Conservation (phyloP, 1,140 invertebrate genomes). For the Ips nitidus region DNA sequence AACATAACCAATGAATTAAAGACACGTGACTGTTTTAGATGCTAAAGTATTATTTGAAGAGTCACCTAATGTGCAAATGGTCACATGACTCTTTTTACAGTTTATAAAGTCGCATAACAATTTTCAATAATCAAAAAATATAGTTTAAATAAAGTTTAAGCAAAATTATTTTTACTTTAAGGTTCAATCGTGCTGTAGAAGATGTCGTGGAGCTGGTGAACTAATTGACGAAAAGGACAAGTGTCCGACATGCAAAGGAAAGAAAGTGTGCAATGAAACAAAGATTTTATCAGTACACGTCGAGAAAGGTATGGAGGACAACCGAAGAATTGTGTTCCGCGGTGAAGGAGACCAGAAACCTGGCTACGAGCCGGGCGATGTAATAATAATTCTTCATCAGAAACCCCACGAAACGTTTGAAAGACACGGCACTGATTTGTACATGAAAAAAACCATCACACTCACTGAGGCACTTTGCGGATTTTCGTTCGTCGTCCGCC, state of each 20-base stretch:
- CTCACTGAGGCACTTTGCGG: constrained; percentile 91
- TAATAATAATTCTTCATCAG: constrained; percentile 86
- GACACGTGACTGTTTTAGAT: too few relatives aligned
- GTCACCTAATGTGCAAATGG: too few relatives aligned
- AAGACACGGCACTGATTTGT: constrained; percentile 73
- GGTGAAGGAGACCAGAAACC: constrained; percentile 91
- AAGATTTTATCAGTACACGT: constrained; percentile 88
- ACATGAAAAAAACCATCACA: constrained; percentile 71
- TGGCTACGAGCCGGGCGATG: constrained; percentile 80
- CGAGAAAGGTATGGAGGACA: constrained; percentile 86
- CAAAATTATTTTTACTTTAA: constrained; percentile 51
- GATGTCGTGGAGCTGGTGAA: constrained; percentile 71
- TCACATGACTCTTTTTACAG: too few relatives aligned
- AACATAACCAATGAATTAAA: too few relatives aligned
- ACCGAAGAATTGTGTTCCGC: constrained; percentile 81
- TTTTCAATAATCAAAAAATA: too few relatives aligned
- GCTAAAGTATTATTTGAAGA: too few relatives aligned
- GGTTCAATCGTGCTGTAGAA: constrained; percentile 72
- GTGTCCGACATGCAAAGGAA: constrained; percentile 79
- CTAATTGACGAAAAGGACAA: constrained; percentile 78
- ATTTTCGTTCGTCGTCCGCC: constrained; percentile 77
- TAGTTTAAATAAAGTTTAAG: too few relatives aligned
- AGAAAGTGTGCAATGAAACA: constrained; percentile 74
- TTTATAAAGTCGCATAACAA: too few relatives aligned
- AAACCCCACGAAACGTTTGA: constrained; percentile 77